Percentiles rank a stretch among this genome's conserved stretches.
These are phyloP conservation scores for Phanerotoma sp. DNA, from an alignment of 2,888 invertebrate genomes.

Conservation along the genomic window DNA sequence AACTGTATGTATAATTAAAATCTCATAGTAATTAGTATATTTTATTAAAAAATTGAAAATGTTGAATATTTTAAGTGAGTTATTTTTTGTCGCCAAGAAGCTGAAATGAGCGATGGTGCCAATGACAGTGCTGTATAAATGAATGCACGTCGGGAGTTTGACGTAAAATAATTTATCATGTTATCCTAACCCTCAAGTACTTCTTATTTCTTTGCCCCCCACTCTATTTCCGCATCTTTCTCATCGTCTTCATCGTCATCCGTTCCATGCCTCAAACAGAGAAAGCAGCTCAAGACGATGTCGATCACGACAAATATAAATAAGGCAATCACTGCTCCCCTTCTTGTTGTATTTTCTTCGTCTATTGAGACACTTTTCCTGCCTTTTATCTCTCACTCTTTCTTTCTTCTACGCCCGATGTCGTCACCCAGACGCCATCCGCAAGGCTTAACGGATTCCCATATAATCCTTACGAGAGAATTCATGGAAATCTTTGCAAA, in stretches of 20 bases:
- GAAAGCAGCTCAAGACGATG: constrained; percentile 26
- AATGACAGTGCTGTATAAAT: constrained; percentile 56
- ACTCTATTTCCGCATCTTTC: constrained; percentile 23
- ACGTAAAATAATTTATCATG: constrained; percentile 55
- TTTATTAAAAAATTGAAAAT: too few relatives aligned
- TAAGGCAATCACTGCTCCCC: constrained; percentile 46
- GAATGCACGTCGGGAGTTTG: constrained; percentile 55
- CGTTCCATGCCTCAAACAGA: constrained; percentile 17
- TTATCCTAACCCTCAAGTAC: constrained; percentile 35
- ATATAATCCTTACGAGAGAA: constrained; percentile 50
- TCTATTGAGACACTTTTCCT: too few relatives aligned
- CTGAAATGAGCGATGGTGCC: constrained; percentile 53
- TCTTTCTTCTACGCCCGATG: background rate
- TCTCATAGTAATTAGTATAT: too few relatives aligned
- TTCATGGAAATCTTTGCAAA: constrained; percentile 38
- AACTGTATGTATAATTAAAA: too few relatives aligned
- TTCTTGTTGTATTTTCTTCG: constrained; percentile 19
- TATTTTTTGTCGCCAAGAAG: constrained; percentile 25
- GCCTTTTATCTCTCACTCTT: background rate
- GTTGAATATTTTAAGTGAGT: constrained; percentile 21
- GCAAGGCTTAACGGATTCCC: constrained; percentile 50
- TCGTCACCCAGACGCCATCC: constrained; percentile 32
- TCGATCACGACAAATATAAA: constrained; percentile 48
- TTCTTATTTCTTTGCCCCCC: constrained; percentile 22
- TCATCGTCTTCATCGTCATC: background rate